A percentile compares a stretch with the other conserved stretches of the same genome.
These are phyloP conservation scores for Crax fasciolata DNA, from an alignment of 2,797 vertebrate species.

Conservation along the genomic window DNA sequence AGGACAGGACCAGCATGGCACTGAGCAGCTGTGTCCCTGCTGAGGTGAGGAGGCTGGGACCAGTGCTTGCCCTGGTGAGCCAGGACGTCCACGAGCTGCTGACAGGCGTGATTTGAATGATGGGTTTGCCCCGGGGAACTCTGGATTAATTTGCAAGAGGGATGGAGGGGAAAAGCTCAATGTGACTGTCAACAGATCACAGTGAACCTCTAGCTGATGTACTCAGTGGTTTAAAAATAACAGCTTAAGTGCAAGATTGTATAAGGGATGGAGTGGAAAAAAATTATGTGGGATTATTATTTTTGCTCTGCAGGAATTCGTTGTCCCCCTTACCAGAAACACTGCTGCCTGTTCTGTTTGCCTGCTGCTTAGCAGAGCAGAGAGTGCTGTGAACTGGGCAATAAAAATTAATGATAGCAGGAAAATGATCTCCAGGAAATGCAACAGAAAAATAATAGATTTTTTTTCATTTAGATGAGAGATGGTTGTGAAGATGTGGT, in stretches of 20 bases:
- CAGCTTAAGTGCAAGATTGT: not conserved
- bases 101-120: constrained; percentile 28
- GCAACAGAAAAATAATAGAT: not conserved
- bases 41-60: not conserved
- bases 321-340: not conserved
- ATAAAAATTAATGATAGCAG: constrained; percentile 39
- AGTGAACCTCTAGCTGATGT: not conserved
- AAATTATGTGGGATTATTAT: not conserved
- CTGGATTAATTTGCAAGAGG: constrained; percentile 7
- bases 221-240: constrained; percentile 25
- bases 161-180: constrained; percentile 7
- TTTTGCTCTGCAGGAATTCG: constrained; percentile 26
- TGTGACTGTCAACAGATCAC: not conserved
- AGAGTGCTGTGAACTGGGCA: not conserved
- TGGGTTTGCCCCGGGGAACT: not conserved
- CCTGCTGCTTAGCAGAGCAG: constrained; percentile 29
- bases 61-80: not conserved
- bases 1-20: not conserved
- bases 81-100: constrained; percentile 28
- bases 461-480: constrained; percentile 5
- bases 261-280: not conserved
- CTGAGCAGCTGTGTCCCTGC: not conserved
- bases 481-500: not conserved
- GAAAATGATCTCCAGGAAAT: not conserved
- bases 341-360: not conserved